Evolutionary conservation across 2,113 vertebrate genomes (phyloP), one percentile per base, ranked within the genome.

Genomic region (Microtus ochrogaster): DNA sequence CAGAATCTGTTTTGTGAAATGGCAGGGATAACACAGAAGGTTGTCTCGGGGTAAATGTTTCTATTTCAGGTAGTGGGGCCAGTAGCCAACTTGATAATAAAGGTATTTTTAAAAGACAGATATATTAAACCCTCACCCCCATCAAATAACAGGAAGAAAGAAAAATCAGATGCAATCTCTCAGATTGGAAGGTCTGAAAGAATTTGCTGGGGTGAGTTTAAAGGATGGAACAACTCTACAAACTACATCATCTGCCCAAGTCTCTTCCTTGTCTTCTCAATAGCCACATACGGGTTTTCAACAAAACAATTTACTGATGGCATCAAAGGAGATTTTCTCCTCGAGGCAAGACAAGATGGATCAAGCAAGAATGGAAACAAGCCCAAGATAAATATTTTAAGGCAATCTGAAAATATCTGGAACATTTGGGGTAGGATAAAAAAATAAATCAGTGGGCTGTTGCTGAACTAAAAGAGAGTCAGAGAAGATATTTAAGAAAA

Each of bases 351-450:
- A 94, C 87, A 70, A 96, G 95, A 97, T 93, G 91, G 91, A 85
- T 89, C 65, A 79, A 92, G 44, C 24, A 92, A 91, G 49, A 94
- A 3, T 76, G 77, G 89, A 94, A 95, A 73, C 72, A 58, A 73
- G 85, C 52, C 91, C 95, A 97, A 92, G 89, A 97, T 96, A 97
- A 97, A 97, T 97, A 96, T 95, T 95, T 96, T 83, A 98, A 95
- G 76, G 49, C 78, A 55, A 76, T 52, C 55, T 70, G 77, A 96
- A 96, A 91, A 97, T 82, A 97, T 78, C 92, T 94, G 74, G 58
- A 70, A 96, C 65, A 88, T 95, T 85, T 72, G 55, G 47, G 58
- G 26, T 70, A 65, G 66, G 81, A 95, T 91, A 61, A 92, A 92
- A 97, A 87, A n/a, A 85, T 85, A 58, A 96, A 95, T 96, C 78